Evolutionary conservation across 2,888 invertebrate genomes (phyloP).

Genomic region (Drosophila kokeensis): DNA sequence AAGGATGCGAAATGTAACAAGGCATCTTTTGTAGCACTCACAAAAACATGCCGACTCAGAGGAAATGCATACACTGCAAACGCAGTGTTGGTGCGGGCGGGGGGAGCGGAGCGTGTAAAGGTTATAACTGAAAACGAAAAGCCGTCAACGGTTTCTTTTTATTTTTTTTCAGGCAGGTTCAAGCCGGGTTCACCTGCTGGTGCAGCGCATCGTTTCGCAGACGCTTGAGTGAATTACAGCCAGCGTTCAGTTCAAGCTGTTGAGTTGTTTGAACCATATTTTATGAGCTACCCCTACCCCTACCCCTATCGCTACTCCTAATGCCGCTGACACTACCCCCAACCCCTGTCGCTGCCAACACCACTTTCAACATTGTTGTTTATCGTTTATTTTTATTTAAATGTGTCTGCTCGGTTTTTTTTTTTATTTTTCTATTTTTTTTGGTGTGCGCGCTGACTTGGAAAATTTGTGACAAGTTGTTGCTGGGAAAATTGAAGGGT

Average conservation of each 20-base stretch:
- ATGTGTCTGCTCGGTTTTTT: conserved; percentile 2
- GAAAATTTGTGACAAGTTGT: conserved; percentile 72
- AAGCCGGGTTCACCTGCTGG: conserved; percentile 30
- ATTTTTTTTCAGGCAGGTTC: conserved; percentile 20
- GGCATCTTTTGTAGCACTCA: conserved; percentile 49
- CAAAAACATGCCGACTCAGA: conserved; percentile 52
- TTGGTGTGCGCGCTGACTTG: conserved; percentile 62
- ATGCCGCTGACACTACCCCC: not conserved
- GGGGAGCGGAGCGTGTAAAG: not conserved
- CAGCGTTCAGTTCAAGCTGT: conserved; percentile 30
- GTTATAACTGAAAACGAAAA: conserved; percentile 13
- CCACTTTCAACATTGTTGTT: conserved; percentile 32
- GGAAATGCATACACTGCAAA: conserved; percentile 62
- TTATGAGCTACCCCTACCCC: conserved; percentile 18
- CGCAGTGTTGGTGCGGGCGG: not conserved
- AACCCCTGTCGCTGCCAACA: not conserved
- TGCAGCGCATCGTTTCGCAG: conserved; percentile 18
- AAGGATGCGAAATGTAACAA: conserved; percentile 66
- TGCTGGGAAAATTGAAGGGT: conserved; percentile 61
- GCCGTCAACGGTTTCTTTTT: conserved; percentile 15
- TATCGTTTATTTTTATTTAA: conserved; percentile 54
- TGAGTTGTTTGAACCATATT: conserved; percentile 53
- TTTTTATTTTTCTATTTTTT: conserved; percentile 8
- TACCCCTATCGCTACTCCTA: not conserved
- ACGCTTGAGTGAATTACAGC: conserved; percentile 58